Conservation (phyloP, 2,888 invertebrate species). For the Drosophila cognata region DNA sequence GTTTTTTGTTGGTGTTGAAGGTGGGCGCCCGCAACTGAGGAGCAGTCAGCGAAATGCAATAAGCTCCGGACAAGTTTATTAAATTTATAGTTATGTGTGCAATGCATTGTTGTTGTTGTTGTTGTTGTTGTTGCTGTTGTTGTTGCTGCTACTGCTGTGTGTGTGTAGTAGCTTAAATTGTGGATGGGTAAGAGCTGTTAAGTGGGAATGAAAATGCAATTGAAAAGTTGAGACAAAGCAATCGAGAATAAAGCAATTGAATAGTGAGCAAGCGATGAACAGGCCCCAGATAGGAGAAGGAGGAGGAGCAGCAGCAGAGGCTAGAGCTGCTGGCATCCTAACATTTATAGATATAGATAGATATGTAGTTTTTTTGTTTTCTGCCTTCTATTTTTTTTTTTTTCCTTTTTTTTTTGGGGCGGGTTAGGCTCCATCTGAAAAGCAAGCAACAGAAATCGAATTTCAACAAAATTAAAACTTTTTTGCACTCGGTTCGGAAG, state of each 20-base stretch:
- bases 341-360: constrained; percentile 7
- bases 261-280: constrained; percentile 12
- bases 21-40: constrained; percentile 16
- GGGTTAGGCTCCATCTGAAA: constrained; percentile 29
- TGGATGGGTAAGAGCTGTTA: constrained; percentile 44
- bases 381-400: background rate
- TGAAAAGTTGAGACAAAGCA: constrained; percentile 61
- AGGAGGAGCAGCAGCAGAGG: background rate
- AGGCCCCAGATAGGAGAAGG: no score
- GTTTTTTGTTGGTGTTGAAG: constrained; percentile 15
- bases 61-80: constrained; percentile 72
- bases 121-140: constrained; percentile 8
- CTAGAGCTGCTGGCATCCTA: background rate
- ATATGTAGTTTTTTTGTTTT: constrained; percentile 7
- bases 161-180: constrained; percentile 39
- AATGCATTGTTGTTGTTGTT: constrained; percentile 31
- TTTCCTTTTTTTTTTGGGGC: background rate
- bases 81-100: constrained; percentile 70
- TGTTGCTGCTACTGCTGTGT: constrained; percentile 1
- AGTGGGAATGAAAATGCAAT: constrained; percentile 56
- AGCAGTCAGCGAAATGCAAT: constrained; percentile 70
- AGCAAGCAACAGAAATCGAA: constrained; percentile 58
- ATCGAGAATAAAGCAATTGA: constrained; percentile 50
- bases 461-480: constrained; percentile 50
- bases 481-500: constrained; percentile 17